phyloP scores from a whole-genome alignment of 2,888 invertebrate species.

The Trichogramma evanescens region DNA sequence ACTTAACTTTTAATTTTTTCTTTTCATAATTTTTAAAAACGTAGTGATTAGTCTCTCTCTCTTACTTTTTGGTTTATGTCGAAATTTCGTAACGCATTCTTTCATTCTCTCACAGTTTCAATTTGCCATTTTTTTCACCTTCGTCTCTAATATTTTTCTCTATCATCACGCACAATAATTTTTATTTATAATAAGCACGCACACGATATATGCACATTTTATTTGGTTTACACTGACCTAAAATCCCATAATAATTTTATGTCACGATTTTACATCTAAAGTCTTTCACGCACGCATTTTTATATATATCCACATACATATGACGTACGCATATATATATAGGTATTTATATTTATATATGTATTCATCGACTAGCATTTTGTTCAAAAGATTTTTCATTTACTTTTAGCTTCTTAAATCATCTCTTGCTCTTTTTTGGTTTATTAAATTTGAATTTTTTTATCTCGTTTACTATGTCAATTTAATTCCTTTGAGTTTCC shows the following conservation, averaged over 20 bases:
- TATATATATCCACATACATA: too few species aligned
- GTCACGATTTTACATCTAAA: too few species aligned
- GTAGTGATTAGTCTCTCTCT: slow-evolving; percentile 31
- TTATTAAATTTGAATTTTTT: slow-evolving; percentile 24
- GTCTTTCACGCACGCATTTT: too few species aligned
- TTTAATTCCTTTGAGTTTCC: slow-evolving; percentile 16
- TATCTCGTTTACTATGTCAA: slow-evolving; percentile 23
- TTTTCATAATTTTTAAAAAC: slow-evolving; percentile 27
- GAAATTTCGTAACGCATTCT: slow-evolving; percentile 14
- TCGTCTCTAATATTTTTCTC: slow-evolving; percentile 10
- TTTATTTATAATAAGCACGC: neutral
- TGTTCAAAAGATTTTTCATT: slow-evolving; percentile 13
- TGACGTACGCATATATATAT: too few species aligned
- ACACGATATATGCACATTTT: slow-evolving; percentile 10
- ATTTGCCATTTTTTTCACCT: neutral
- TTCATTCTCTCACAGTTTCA: slow-evolving; percentile 8
- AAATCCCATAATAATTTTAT: too few species aligned
- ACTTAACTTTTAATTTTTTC: slow-evolving; percentile 17
- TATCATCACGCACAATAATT: slow-evolving; percentile 1
- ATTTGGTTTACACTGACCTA: neutral
- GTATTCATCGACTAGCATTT: neutral
- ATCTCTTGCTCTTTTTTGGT: slow-evolving; percentile 20
- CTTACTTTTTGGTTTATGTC: slow-evolving; percentile 13
- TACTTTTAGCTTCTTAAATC: neutral
- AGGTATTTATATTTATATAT: neutral